Base-by-base conservation (phyloP, 2,113 vertebrate species). In the Terrapene triunguis region DNA sequence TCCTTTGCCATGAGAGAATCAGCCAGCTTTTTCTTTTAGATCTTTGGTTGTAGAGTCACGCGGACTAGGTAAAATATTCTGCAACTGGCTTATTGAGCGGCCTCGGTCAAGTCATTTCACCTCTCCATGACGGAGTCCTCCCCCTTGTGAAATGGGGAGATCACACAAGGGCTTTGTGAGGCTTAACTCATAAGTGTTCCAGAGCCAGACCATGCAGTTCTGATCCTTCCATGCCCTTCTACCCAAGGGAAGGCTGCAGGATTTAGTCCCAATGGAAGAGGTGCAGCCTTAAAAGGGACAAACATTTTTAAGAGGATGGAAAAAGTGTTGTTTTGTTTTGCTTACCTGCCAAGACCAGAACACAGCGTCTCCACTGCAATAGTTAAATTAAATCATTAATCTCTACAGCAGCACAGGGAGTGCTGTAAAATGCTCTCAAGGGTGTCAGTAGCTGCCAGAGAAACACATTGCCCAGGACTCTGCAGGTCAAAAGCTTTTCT, bases 321-420 rank as follows among this genome's bases (percentile, higher is more conserved):
- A 90, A 8, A 0, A 0, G 2, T 59, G 79, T 3, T 62, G 57
- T 32, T 10, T 54, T 0, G 19, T 54, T 8, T 14, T 72, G 19
- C 55, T 81, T 27, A 14, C 47, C 38, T 69, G 38, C 53, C 85
- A 16, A 4, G 42, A 35, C 27, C 48, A 14, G 38, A 38, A 89
- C 80, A 47, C n/a, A 1, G 32, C 32, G 48, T 2, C 76, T 74
- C 5, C 72, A 3, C 3, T 5, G 47, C 0, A 0, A 38, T 25
- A 16, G 8, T 50, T 1, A 82, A 82, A 53, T 35, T n/a, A 4
- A 9, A 0, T 19, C 32, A 16, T 32, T 80, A 79, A 57, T 32
- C 74, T 54, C 51, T 74, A 0, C 1, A 85, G 85, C 29, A 12
- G 84, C 27, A 44, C 85, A 24, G 54, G 47, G 1, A 29, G 48